Evolutionary conservation across 1,140 invertebrate species (phyloP).

Genomic region (Radopholus similis): DNA sequence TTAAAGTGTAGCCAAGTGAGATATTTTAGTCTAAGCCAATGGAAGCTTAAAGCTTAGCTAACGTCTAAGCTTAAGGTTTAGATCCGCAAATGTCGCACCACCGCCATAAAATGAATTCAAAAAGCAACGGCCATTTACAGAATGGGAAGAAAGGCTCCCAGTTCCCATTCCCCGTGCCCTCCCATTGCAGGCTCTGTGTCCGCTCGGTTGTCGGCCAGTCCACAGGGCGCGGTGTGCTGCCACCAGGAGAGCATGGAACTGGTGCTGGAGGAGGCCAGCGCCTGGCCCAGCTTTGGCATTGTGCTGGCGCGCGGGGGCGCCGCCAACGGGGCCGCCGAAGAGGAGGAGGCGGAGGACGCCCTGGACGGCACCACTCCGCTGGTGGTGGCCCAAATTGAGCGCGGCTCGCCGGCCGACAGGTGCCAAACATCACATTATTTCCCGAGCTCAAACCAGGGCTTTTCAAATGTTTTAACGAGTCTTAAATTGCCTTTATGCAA

Average conservation of each 20-base stretch:
- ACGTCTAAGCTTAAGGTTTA: no score
- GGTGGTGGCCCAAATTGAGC: constrained; percentile 69
- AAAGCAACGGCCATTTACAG: neutral
- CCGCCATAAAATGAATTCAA: neutral
- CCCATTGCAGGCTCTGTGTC: constrained; percentile 41
- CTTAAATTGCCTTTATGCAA: neutral
- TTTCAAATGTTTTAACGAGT: neutral
- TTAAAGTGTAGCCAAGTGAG: no score
- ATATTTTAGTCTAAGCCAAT: no score
- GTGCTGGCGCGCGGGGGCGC: no score
- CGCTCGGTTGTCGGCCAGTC: constrained; percentile 7
- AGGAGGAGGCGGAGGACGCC: constrained; percentile 7
- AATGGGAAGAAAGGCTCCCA: neutral
- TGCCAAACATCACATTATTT: constrained; percentile 61
- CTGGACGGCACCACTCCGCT: constrained; percentile 48
- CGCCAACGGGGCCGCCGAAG: constrained; percentile 41
- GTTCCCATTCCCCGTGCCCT: neutral
- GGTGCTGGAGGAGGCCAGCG: constrained; percentile 65
- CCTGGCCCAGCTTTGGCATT: constrained; percentile 61
- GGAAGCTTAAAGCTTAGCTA: no score
- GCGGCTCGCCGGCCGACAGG: constrained; percentile 73
- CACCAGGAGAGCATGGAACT: constrained; percentile 70
- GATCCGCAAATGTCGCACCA: no score
- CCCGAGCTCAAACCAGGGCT: no score
- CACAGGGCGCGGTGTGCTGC: constrained; percentile 58